phyloP scores from a whole-genome alignment of 2,797 vertebrate species.

The Thamnophis elegans region DNA sequence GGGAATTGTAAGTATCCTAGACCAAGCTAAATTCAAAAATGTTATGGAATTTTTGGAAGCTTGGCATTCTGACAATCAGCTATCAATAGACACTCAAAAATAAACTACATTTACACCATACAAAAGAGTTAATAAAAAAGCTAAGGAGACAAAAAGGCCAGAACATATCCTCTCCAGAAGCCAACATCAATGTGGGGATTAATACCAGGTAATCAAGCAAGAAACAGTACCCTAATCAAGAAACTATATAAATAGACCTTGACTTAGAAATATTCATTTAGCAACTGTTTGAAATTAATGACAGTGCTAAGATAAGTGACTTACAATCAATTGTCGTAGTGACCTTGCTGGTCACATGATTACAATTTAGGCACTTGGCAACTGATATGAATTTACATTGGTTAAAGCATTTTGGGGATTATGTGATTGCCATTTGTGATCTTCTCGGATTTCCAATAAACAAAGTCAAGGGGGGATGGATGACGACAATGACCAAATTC shows the following conservation, averaged over 20 bases:
- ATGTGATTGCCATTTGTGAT: no score
- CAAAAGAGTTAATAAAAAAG: neutral
- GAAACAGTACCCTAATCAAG: neutral
- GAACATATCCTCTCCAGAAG: neutral
- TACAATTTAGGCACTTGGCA: neutral
- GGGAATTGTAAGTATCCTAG: no score
- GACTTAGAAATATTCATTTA: neutral
- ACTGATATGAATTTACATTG: neutral
- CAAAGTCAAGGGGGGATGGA: no score
- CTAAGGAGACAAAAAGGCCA: neutral
- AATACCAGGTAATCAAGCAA: neutral
- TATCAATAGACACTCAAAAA: no score
- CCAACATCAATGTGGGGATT: neutral
- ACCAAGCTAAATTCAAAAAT: no score
- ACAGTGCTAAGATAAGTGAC: neutral
- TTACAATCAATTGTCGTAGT: neutral
- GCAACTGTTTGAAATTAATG: neutral
- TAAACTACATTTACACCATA: neutral
- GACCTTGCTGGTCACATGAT: neutral
- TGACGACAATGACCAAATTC: neutral
- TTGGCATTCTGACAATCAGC: no score
- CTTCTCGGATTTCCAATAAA: no score
- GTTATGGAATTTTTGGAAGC: no score
- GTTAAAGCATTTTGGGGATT: neutral
- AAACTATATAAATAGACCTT: neutral